Percentiles rank a stretch among this genome's conserved stretches.
Conservation (phyloP, 2,888 invertebrate species). For the Papilio gigon region DNA sequence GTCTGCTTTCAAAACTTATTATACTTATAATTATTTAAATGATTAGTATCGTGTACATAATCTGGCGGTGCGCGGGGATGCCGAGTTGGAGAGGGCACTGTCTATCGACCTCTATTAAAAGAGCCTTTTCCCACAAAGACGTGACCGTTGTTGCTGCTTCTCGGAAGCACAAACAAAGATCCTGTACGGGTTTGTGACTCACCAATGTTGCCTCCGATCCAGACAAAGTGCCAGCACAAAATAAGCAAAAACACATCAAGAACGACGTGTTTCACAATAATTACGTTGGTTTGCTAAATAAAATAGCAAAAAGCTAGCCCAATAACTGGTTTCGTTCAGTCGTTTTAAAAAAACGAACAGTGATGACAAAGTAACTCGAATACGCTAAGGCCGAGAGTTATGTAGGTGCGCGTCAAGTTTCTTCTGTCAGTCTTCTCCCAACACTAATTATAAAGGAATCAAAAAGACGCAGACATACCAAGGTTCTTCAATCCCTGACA, state of each 20-base stretch:
- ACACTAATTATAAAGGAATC: slow-evolving; percentile 28
- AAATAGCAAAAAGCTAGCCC: slow-evolving; percentile 34
- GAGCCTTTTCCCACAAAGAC: slow-evolving; percentile 76
- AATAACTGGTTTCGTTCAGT: slow-evolving; percentile 22
- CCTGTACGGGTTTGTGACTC: slow-evolving; percentile 75
- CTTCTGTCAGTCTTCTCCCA: slow-evolving; percentile 24
- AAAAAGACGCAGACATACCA: slow-evolving; percentile 13
- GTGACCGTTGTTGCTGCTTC: slow-evolving; percentile 69
- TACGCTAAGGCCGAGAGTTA: slow-evolving; percentile 12
- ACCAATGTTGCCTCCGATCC: slow-evolving; percentile 62
- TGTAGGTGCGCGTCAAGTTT: slow-evolving; percentile 23
- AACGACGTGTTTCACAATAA: slow-evolving; percentile 40
- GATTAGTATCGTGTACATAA: slow-evolving; percentile 52
- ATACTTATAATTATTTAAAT: slow-evolving; percentile 52
- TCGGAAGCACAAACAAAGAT: slow-evolving; percentile 81
- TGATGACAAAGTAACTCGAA: slow-evolving; percentile 36
- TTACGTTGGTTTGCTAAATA: slow-evolving; percentile 23
- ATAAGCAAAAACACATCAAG: slow-evolving; percentile 53
- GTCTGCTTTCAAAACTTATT: not conserved
- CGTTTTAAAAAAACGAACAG: slow-evolving; percentile 20
- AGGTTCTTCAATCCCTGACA: slow-evolving; percentile 24
- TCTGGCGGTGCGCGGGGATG: slow-evolving; percentile 43
- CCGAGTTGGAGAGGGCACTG: slow-evolving; percentile 67
- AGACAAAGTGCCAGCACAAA: slow-evolving; percentile 51
- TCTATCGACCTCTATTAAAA: slow-evolving; percentile 75